A percentile compares a stretch with the other conserved stretches of the same genome.
Evolutionary conservation across 2,113 vertebrate genomes (phyloP).

Genomic region (Eclectus roratus): DNA sequence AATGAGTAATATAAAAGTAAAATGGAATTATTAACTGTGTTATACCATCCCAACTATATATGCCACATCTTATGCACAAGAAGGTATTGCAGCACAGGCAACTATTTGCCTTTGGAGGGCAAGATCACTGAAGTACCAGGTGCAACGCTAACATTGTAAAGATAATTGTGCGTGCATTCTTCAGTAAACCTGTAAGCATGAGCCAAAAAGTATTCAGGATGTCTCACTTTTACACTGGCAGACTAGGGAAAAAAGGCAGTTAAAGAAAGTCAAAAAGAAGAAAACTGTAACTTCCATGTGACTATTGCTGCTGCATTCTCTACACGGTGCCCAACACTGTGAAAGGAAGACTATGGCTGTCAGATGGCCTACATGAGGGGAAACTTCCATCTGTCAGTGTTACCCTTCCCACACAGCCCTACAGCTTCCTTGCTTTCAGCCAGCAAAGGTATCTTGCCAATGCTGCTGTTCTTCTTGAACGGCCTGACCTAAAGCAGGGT

Average conservation of each 20-base stretch:
- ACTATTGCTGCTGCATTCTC: background rate
- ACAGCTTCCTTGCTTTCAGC: background rate
- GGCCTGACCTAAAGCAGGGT: background rate
- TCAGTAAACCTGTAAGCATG: background rate
- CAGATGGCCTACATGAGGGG: background rate
- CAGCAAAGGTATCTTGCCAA: background rate
- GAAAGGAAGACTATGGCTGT: background rate
- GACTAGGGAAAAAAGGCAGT: background rate
- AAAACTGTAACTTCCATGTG: background rate
- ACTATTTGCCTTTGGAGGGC: background rate
- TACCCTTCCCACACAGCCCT: background rate
- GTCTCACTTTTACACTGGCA: background rate
- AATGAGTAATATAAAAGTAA: background rate
- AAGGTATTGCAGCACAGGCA: background rate
- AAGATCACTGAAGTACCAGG: background rate
- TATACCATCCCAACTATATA: background rate
- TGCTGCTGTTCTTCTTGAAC: background rate
- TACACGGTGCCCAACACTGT: accelerated
- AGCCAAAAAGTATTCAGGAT: background rate
- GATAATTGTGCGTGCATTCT: accelerated
- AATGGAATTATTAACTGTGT: background rate
- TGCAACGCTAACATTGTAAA: background rate
- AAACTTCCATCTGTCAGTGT: background rate
- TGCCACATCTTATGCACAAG: background rate
- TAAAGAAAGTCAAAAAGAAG: background rate